A percentile compares a stretch with the other conserved stretches of the same genome.
phyloP scores from a whole-genome alignment of 2,888 invertebrate genomes.

The Drosophila putrida region DNA sequence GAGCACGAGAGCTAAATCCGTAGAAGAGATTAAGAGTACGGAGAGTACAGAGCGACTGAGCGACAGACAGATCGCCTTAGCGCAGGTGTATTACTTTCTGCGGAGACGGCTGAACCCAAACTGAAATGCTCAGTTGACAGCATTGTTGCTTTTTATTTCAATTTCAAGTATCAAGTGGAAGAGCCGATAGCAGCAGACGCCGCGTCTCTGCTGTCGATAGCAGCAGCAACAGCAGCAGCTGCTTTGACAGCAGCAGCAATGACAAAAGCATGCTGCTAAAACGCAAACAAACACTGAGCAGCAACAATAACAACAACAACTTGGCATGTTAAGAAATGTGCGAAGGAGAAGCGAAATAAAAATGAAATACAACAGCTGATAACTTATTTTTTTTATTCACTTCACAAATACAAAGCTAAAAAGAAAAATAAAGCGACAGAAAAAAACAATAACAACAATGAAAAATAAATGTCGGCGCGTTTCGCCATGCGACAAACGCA shows the following conservation, averaged over 20 bases:
- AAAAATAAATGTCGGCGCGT: constrained; percentile 44
- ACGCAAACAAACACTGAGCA: constrained; percentile 43
- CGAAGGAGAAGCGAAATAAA: constrained; percentile 29
- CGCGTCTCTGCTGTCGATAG: constrained; percentile 52
- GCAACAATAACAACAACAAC: constrained; percentile 27
- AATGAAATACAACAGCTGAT: constrained; percentile 76
- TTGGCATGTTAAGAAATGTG: constrained; percentile 35
- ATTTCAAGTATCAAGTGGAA: constrained; percentile 64
- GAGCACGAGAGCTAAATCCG: constrained; percentile 15
- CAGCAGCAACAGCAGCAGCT: constrained; percentile 32
- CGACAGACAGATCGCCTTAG: constrained; percentile 11
- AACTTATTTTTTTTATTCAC: constrained; percentile 41
- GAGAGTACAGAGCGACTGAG: background rate
- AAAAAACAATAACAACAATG: constrained; percentile 24
- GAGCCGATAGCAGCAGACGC: constrained; percentile 71
- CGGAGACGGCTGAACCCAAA: constrained; percentile 78
- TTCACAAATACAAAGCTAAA: constrained; percentile 36
- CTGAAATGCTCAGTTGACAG: constrained; percentile 79
- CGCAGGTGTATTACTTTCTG: constrained; percentile 70
- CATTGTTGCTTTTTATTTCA: constrained; percentile 79
- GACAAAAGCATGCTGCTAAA: constrained; percentile 61
- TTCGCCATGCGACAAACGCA: constrained; percentile 39
- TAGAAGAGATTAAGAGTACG: constrained; percentile 35
- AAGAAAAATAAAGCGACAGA: constrained; percentile 16
- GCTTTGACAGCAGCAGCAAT: constrained; percentile 27